These are phyloP conservation scores for Sebastes cheni DNA, from an alignment of 2,797 vertebrate species.

Conservation along the genomic window DNA sequence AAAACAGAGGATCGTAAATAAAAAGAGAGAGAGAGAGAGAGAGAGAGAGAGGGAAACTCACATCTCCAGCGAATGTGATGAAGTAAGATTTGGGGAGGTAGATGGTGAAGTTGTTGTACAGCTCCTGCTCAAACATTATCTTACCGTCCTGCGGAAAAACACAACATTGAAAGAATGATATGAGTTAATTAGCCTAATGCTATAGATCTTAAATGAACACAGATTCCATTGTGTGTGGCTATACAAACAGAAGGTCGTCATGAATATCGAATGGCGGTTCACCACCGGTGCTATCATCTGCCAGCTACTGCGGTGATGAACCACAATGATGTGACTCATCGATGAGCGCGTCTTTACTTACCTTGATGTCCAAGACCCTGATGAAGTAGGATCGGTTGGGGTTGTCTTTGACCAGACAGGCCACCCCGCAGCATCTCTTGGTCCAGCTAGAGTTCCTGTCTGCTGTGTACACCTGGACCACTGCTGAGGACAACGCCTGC, in stretches of 20 bases:
- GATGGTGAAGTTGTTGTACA: slow-evolving; percentile 92
- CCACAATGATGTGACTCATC: neutral
- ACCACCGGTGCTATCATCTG: neutral
- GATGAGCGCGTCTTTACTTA: slow-evolving; percentile 62
- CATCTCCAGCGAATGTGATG: slow-evolving; percentile 95
- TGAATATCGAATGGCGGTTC: neutral
- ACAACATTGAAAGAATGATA: neutral
- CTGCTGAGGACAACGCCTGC: slow-evolving; percentile 90
- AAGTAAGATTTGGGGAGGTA: slow-evolving; percentile 90
- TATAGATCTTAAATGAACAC: neutral
- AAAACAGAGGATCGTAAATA: neutral
- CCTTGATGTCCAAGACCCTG: slow-evolving; percentile 94
- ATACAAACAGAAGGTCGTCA: neutral
- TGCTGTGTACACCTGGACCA: slow-evolving; percentile 92
- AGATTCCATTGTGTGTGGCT: neutral
- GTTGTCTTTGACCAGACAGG: slow-evolving; percentile 98
- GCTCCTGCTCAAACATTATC: slow-evolving; percentile 92
- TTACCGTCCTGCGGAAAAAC: slow-evolving; percentile 87
- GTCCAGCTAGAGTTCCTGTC: slow-evolving; percentile 91
- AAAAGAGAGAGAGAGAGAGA: neutral
- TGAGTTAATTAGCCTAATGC: neutral
- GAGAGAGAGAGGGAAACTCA: slow-evolving; percentile 80
- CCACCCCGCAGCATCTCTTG: slow-evolving; percentile 95
- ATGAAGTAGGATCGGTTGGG: slow-evolving; percentile 94
- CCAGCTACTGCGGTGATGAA: neutral